Evolutionary conservation across 2,797 vertebrate species (phyloP), one percentile per base, ranked within the genome.

Genomic region (Malacoctenus gilli): DNA sequence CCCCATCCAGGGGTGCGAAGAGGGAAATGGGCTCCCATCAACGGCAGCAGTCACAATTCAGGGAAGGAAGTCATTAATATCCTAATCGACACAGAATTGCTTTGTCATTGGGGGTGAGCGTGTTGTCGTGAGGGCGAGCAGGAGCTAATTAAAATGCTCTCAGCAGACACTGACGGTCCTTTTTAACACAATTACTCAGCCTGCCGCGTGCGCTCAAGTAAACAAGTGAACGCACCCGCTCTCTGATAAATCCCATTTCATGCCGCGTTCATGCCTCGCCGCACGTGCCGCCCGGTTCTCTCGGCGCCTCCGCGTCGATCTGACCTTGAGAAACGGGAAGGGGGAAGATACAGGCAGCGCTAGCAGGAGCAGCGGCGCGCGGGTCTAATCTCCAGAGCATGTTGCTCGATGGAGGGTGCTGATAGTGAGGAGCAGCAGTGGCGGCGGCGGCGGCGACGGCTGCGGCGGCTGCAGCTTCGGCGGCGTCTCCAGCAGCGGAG

Each of bases 61-160:
- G 9, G 9, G 9, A 9, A 28, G 25, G 25, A 28, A 28, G 25
- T 28, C 25, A 28, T 28, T 6, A 28, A 85, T 84, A 87, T 85
- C 57, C 71, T 77, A 84, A 87, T 84, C 52, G 63, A 83, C 57
- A 60, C 65, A 66, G 79, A 87, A 82, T 82, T 75, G 80, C 83
- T 80, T 78, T 73, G 74, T 87, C 82, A 84, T 77, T 82, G 18
- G 21, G 62, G 36, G 50, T 62, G 64, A 59, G 59, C 80, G 80
- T 65, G 76, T 80, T 68, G 73, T 77, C 32, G 73, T 76, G 64
- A 64, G 65, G 66, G 57, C 35, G 8, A 71, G 82, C 25, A n/a
- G 60, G 63, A 78, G 71, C 76, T 86, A 87, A 90, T 91, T 89
- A 85, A 87, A 85, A 87, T 69, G 69, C 82, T 82, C 72, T 81